Evolutionary conservation across 2,113 vertebrate genomes (phyloP).

Genomic region (Seriola dumerili): DNA sequence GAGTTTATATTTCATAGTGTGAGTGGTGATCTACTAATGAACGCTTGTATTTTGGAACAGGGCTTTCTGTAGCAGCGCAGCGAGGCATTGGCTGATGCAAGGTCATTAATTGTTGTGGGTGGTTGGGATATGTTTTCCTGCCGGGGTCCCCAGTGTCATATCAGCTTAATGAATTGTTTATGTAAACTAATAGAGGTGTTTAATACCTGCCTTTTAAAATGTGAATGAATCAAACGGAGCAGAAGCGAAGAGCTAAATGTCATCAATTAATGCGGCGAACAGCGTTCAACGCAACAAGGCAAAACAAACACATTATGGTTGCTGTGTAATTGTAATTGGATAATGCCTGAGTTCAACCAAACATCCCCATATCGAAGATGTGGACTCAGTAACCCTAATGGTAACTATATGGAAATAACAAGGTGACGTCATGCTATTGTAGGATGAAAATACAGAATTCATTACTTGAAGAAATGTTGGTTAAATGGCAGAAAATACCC

Average conservation of each 20-base stretch:
- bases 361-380: neutral
- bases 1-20: neutral
- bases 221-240: slow-evolving; percentile 52
- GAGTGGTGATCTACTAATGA: slow-evolving; percentile 49
- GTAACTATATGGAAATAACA: neutral
- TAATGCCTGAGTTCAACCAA: neutral
- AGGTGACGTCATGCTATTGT: neutral
- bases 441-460: too few species aligned
- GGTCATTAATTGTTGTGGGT: slow-evolving; percentile 63
- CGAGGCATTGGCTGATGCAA: slow-evolving; percentile 40
- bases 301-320: slow-evolving; percentile 45
- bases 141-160: slow-evolving; percentile 55
- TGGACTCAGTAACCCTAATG: neutral
- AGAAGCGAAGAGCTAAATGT: slow-evolving; percentile 57
- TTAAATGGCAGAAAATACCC: neutral
- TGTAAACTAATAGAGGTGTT: slow-evolving; percentile 65
- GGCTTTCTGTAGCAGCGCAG: slow-evolving; percentile 40
- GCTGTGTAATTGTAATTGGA: slow-evolving; percentile 8
- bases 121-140: slow-evolving; percentile 58
- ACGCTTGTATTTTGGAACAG: slow-evolving; percentile 15
- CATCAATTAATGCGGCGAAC: slow-evolving; percentile 50
- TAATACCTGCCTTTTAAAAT: slow-evolving; percentile 70
- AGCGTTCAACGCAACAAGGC: slow-evolving; percentile 13
- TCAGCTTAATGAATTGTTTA: slow-evolving; percentile 72
- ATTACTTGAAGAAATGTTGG: neutral